phyloP scores from a whole-genome alignment of 1,140 invertebrate genomes.

The Acromyrmex heyeri region DNA sequence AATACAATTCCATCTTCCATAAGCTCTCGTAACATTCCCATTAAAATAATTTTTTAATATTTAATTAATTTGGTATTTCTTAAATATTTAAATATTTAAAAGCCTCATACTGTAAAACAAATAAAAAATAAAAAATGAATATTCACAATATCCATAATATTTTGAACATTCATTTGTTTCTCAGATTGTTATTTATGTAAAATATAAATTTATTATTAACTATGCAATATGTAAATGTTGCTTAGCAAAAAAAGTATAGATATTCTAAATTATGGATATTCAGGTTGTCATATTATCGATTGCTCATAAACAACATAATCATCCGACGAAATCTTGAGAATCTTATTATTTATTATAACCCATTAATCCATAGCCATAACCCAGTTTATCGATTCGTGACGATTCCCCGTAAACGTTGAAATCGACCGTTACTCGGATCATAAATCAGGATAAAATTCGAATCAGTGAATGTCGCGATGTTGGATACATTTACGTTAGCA shows the following conservation, averaged over 20 bases:
- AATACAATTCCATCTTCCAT: neutral
- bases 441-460: conserved; percentile 23
- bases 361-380: neutral
- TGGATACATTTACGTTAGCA: neutral
- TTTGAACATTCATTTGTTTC: neutral
- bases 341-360: neutral
- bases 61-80: no score
- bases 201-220: neutral
- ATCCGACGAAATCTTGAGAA: neutral
- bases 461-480: neutral
- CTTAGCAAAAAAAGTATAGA: neutral
- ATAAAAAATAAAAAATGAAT: neutral
- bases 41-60: neutral
- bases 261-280: conserved; percentile 3
- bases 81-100: no score
- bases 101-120: neutral
- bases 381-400: conserved; percentile 40
- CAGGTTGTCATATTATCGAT: neutral
- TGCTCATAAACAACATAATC: neutral
- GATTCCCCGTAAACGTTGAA: conserved; percentile 9
- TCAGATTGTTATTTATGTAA: neutral
- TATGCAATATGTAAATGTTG: no score
- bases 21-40: neutral
- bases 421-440: conserved; percentile 7
- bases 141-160: neutral